Base-by-base conservation (phyloP, 2,113 vertebrate genomes). In the Noctilio leporinus region DNA sequence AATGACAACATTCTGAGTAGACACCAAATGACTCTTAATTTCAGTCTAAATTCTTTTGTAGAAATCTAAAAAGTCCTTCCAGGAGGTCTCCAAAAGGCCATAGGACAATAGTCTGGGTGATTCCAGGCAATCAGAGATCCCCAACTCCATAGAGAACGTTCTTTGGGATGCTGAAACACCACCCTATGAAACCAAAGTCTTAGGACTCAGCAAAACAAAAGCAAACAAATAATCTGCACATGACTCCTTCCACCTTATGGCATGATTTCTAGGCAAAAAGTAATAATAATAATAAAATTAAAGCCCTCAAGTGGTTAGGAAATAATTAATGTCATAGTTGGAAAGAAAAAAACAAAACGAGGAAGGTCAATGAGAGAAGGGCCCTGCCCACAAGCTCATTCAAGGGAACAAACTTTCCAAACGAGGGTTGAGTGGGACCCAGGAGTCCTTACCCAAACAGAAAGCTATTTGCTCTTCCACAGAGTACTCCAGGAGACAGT, bases 401-500 rank as follows among this genome's bases (percentile, higher is more conserved):
- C 88, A 86, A 96, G 67, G 93, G 55, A 62, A 72, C 69, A 86
- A 64, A 82, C 80, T 86, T 97, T 89, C 78, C 35, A 57, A 64
- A 83, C n/a, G 40, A 75, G 49, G 85, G 6, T 4, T 0, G 86
- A 94, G 95, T 89, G 86, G 95, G 89, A 95, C 88, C 93, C 96
- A 95, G 69, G 98, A 86, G 76, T 47, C 81, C 95, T 98, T 97
- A 97, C 94, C 95, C 64, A 95, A 92, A 95, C 24, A 97, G 65
- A 95, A 96, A 98, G 85, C 69, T 92, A 97, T 96, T 97, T 96
- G 89, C 77, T 95, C 93, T 93, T 96, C 95, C 15, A 94, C 78
- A 97, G 97, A 97, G 95, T 92, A 97, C 91, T 97, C 86, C 69
- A 90, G 85, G 38, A 57, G 38, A 93, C 73, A 96, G 69, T 89